Evolutionary conservation across 2,888 invertebrate species (phyloP), one percentile per base, ranked within the genome.

Genomic region (Oligia fasciuncula): DNA sequence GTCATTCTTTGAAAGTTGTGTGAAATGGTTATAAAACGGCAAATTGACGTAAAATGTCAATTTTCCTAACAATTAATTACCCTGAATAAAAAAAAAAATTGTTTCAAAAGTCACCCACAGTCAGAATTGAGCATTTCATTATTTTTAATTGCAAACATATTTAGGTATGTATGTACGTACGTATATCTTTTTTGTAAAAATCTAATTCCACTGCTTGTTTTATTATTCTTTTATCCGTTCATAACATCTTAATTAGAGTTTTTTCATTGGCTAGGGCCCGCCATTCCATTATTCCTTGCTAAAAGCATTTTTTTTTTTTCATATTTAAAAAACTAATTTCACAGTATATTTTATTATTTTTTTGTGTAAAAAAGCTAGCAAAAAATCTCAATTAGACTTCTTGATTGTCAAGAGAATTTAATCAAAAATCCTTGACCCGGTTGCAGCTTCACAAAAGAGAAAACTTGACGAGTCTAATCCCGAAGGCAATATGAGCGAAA

Each of bases 361-460:
- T 51, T 81, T 35, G 23, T 73, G 9, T 14, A 40, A 40, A 78
- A 74, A 81, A 17, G 14, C 13, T 68, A 2, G 14, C 14, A n/a
- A 54, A 68, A 62, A 75, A 68, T 63, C 23, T 29, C 29, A 63
- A 57, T 68, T 76, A 75, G 23, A 49, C n/a, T 57, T 75, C 40
- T 14, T 57, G 19, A 82, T 57, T 63, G 68, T 46, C 63, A 49
- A 19, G 77, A 40, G n/a, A 83, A 51, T 65, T 1, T 57, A 63
- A 76, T 76, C 23, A 57, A 68, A 83, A 76, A 60, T 69, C 54
- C 71, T 83, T 78, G 84, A 78, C 84, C 63, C 13, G 35, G n/a
- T 46, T 78, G 78, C 84, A 81, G 49, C 29, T 2, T 65, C 19
- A 81, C 17, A 76, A 80, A 76, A 83, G 40, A 46, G 40, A 51